Evolutionary conservation across 2,888 invertebrate species (phyloP).

Genomic region (Amphimallon solstitiale): DNA sequence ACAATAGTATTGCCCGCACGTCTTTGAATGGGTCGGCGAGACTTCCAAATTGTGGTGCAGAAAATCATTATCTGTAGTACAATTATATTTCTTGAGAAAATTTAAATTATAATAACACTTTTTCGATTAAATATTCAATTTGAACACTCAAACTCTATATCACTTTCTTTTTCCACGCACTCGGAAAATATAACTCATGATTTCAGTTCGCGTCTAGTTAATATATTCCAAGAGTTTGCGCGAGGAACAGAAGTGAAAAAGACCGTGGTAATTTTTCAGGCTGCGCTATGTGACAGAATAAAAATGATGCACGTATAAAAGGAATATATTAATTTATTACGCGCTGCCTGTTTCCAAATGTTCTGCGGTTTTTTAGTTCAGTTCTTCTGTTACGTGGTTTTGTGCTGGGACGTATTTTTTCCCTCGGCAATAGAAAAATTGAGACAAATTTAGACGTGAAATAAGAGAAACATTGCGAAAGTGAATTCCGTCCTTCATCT

Average conservation of each 20-base stretch:
- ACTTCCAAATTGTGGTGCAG: too few relatives aligned
- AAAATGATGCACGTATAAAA: conserved; percentile 27
- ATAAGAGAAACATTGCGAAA: background rate
- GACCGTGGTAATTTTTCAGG: conserved; percentile 20
- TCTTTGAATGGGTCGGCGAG: too few relatives aligned
- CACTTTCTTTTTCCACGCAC: too few relatives aligned
- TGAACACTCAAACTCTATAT: too few relatives aligned
- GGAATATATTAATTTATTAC: conserved; percentile 31
- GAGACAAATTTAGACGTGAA: conserved; percentile 18
- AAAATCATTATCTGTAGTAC: too few relatives aligned
- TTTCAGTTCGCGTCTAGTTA: background rate
- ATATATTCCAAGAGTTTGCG: conserved; percentile 13
- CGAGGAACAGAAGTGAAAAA: conserved; percentile 16
- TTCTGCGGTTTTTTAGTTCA: conserved; percentile 14
- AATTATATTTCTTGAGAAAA: too few relatives aligned
- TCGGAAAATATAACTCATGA: too few relatives aligned
- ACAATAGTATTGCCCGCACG: too few relatives aligned
- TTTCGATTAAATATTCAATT: too few relatives aligned
- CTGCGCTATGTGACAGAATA: conserved; percentile 24
- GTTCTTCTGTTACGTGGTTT: background rate
- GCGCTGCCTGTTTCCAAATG: conserved; percentile 16
- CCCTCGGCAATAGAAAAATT: conserved; percentile 5
- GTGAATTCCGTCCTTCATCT: background rate
- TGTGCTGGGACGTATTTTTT: conserved; percentile 7
- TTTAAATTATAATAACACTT: too few relatives aligned